These are phyloP conservation scores for Potamilus streckersoni DNA, from an alignment of 1,140 invertebrate genomes.

Conservation along the genomic window DNA sequence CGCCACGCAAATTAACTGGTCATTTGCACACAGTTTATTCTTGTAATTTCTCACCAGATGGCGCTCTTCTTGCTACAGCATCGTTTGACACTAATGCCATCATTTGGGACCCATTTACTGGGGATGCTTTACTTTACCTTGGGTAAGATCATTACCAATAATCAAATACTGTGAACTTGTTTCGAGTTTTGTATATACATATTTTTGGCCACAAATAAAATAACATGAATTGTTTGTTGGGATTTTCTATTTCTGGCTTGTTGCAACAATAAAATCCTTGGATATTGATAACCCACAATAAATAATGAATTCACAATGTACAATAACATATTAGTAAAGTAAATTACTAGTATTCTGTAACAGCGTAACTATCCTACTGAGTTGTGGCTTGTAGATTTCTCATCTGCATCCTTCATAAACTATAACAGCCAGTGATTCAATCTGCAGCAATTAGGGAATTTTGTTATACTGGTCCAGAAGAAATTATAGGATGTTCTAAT, in stretches of 20 bases:
- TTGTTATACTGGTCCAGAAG: no score
- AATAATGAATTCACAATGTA: not conserved
- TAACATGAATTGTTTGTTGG: not conserved
- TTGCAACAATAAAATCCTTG: no score
- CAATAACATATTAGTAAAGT: not conserved
- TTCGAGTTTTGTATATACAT: no score
- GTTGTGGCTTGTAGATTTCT: not conserved
- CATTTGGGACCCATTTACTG: conserved; percentile 71
- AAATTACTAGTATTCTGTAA: not conserved
- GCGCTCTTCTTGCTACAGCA: conserved; percentile 72
- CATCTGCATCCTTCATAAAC: not conserved
- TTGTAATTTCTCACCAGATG: conserved; percentile 73
- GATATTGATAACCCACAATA: no score
- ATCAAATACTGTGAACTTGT: not conserved
- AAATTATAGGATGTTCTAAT: no score
- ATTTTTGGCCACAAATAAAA: not conserved
- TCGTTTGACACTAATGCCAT: conserved; percentile 72
- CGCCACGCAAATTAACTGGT: conserved; percentile 66
- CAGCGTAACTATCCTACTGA: not conserved
- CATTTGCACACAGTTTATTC: conserved; percentile 71
- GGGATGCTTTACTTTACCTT: conserved; percentile 58
- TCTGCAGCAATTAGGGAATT: no score
- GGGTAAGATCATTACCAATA: conserved; percentile 50
- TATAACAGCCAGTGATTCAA: no score
- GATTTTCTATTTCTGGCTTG: not conserved